phyloP scores from a whole-genome alignment of 2,888 invertebrate species.

The Scaptomyza reducta region DNA sequence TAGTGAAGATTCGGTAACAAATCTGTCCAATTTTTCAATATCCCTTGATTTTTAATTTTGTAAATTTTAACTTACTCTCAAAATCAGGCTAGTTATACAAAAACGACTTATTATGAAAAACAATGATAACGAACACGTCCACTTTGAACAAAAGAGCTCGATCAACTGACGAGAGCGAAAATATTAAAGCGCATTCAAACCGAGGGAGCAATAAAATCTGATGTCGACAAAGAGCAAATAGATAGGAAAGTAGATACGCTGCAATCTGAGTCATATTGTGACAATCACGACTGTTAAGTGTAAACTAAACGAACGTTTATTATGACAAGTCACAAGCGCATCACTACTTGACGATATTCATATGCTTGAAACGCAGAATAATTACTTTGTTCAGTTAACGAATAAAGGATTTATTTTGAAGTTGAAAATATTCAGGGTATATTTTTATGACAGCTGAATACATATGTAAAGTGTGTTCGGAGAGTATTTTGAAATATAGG shows the following conservation, averaged over 20 bases:
- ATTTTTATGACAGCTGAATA: no score
- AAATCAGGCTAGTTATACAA: background rate
- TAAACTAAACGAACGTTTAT: background rate
- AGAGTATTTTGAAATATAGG: no score
- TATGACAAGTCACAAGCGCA: background rate
- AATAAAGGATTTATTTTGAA: no score
- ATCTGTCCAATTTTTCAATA: background rate
- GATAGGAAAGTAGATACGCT: slow-evolving; percentile 7
- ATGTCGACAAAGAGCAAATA: slow-evolving; percentile 3
- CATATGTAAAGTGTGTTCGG: no score
- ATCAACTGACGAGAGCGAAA: slow-evolving; percentile 18
- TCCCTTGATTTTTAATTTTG: no score
- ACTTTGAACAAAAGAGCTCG: slow-evolving; percentile 17
- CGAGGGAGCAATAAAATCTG: background rate
- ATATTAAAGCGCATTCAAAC: background rate
- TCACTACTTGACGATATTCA: no score
- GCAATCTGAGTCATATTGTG: background rate
- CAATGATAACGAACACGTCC: slow-evolving; percentile 2
- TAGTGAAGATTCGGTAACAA: background rate
- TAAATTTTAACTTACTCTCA: background rate
- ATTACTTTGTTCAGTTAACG: no score
- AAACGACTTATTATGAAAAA: background rate
- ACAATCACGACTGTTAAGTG: background rate
- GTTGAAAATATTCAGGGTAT: no score
- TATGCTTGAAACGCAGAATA: no score